These are phyloP conservation scores for Xestia ashworthii DNA, from an alignment of 2,888 invertebrate species.

Conservation along the genomic window DNA sequence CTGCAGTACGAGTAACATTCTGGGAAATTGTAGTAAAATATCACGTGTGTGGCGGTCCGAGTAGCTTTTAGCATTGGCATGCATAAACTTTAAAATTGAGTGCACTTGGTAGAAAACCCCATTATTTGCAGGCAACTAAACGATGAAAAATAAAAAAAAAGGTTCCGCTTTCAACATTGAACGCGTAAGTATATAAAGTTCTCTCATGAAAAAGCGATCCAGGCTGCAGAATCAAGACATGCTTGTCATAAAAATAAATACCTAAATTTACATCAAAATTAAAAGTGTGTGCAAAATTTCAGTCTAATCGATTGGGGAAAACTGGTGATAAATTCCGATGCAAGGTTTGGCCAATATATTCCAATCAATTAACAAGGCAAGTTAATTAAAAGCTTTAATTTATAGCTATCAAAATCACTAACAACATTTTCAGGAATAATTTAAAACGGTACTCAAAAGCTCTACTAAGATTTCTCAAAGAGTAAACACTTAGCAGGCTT, in stretches of 20 bases:
- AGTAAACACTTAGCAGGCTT: slow-evolving; percentile 48
- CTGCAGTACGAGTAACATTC: neutral
- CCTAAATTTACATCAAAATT: neutral
- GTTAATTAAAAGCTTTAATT: neutral
- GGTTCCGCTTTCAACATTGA: neutral
- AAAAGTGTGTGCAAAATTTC: neutral
- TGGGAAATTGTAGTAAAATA: slow-evolving; percentile 16
- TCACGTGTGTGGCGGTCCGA: neutral
- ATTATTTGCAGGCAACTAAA: neutral
- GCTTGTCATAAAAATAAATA: neutral
- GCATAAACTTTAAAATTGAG: slow-evolving; percentile 11
- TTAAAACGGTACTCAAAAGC: slow-evolving; percentile 31
- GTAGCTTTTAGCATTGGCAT: slow-evolving; percentile 18
- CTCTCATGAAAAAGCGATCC: neutral
- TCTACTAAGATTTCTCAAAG: slow-evolving; percentile 31
- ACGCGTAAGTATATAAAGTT: neutral
- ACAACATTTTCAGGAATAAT: slow-evolving; percentile 29
- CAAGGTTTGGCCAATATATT: neutral
- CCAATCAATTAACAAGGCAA: neutral
- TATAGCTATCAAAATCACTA: neutral
- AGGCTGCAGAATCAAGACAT: neutral
- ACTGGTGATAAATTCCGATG: neutral
- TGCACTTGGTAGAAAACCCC: neutral
- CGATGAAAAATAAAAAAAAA: neutral
- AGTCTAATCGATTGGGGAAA: neutral